These are phyloP conservation scores for Montipora foliosa DNA, from an alignment of 64 coral and sea anemone genomes.

Conservation along the genomic window DNA sequence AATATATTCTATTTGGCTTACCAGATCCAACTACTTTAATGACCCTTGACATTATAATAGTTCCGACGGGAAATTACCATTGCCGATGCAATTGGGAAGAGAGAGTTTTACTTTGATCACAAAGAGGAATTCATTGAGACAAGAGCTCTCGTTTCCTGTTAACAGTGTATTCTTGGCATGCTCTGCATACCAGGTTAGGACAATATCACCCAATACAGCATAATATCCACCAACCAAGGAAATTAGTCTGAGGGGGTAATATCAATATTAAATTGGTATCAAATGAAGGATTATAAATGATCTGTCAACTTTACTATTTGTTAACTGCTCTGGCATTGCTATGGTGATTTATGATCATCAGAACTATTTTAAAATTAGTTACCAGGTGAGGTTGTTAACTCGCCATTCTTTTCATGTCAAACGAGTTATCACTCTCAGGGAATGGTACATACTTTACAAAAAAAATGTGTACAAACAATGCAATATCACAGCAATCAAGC, in stretches of 20 bases:
- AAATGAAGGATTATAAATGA: not conserved
- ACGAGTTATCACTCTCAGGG: not conserved
- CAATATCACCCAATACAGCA: not conserved
- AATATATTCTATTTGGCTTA: not conserved
- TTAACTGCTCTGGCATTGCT: not conserved
- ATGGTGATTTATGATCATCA: not conserved
- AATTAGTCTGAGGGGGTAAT: not conserved
- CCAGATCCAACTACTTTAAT: not conserved
- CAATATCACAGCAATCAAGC: too few relatives aligned
- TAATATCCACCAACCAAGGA: not conserved
- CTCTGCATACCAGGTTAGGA: not conserved
- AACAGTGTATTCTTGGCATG: conserved; percentile 1
- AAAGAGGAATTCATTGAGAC: not conserved
- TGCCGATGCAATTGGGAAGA: not conserved
- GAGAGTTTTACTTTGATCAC: not conserved
- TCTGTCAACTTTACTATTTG: not conserved
- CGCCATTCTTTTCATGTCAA: too few relatives aligned
- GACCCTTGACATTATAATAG: not conserved
- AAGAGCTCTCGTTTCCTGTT: not conserved
- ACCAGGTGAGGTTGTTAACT: too few relatives aligned
- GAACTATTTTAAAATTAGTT: too few relatives aligned
- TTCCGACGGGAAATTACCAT: not conserved
- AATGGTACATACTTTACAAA: not conserved
- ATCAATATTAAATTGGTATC: not conserved
- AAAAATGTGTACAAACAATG: too few relatives aligned